Evolutionary conservation across 1,140 invertebrate species (phyloP).

Genomic region (Bombus pascuorum): DNA sequence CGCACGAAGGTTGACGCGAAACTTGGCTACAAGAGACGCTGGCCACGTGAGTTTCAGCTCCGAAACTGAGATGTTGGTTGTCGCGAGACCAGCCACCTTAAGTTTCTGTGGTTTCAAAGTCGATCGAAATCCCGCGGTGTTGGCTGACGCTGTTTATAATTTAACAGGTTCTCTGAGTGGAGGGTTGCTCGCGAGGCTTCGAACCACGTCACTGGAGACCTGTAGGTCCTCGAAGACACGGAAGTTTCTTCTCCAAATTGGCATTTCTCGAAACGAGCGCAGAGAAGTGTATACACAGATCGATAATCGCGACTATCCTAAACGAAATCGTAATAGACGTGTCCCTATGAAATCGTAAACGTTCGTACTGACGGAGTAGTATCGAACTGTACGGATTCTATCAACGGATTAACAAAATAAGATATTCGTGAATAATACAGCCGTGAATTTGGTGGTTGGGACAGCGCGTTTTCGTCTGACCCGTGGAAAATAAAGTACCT

Average conservation of each 20-base stretch:
- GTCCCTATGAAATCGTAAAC: neutral
- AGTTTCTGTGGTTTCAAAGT: slow-evolving; percentile 54
- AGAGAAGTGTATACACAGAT: neutral
- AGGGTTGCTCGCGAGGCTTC: slow-evolving; percentile 32
- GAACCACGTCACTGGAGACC: slow-evolving; percentile 25
- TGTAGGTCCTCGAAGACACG: neutral
- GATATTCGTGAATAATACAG: slow-evolving; percentile 9
- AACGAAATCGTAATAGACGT: no score
- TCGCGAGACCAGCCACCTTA: slow-evolving; percentile 18
- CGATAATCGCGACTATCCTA: neutral
- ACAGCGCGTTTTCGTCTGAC: slow-evolving; percentile 46
- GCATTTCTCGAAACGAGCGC: neutral
- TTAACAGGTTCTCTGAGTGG: slow-evolving; percentile 62
- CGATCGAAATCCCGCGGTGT: slow-evolving; percentile 63
- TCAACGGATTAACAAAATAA: neutral
- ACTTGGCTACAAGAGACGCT: neutral
- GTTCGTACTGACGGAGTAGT: neutral
- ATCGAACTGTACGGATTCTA: neutral
- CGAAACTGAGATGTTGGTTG: slow-evolving; percentile 12
- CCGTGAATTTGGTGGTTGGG: neutral
- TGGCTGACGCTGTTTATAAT: slow-evolving; percentile 74
- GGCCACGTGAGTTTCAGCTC: neutral
- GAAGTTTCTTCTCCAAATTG: neutral
- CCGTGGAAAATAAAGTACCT: slow-evolving; percentile 58
- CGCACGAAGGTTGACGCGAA: slow-evolving; percentile 18